Evolutionary conservation across 2,113 vertebrate genomes (phyloP).

Genomic region (Cygnus buccinator): DNA sequence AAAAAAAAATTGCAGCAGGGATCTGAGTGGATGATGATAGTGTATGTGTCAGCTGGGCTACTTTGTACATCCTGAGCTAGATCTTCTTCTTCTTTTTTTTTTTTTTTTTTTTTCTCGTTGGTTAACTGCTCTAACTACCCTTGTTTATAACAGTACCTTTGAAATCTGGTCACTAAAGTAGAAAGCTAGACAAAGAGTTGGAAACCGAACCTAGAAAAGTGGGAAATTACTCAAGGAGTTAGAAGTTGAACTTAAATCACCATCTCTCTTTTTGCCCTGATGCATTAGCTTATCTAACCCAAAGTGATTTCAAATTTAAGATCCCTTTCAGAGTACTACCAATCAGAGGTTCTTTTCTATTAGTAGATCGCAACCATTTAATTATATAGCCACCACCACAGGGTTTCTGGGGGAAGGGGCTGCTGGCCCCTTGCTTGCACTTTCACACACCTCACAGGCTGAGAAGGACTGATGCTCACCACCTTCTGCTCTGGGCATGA

Average conservation of each 20-base stretch:
- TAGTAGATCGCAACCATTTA: background rate
- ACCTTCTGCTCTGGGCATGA: rapidly evolving
- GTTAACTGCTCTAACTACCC: background rate
- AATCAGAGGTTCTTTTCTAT: background rate
- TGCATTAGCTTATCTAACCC: background rate
- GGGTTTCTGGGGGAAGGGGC: background rate
- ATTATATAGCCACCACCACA: background rate
- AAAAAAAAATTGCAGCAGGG: background rate
- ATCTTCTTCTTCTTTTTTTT: background rate
- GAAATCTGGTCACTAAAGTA: background rate
- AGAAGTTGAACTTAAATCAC: background rate
- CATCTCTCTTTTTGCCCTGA: background rate
- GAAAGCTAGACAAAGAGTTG: background rate
- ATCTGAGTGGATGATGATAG: background rate
- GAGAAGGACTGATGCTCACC: background rate
- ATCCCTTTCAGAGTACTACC: background rate
- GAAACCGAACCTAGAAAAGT: background rate
- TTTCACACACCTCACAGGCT: background rate
- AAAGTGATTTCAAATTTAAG: background rate
- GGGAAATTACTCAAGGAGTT: background rate
- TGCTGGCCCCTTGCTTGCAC: background rate
- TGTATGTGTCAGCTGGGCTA: background rate
- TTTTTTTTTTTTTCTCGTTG: background rate
- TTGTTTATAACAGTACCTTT: background rate
- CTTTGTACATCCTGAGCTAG: background rate